Evolutionary conservation across 2,113 vertebrate genomes (phyloP), one percentile per base, ranked within the genome.

Genomic region (Phalacrocorax carbo): DNA sequence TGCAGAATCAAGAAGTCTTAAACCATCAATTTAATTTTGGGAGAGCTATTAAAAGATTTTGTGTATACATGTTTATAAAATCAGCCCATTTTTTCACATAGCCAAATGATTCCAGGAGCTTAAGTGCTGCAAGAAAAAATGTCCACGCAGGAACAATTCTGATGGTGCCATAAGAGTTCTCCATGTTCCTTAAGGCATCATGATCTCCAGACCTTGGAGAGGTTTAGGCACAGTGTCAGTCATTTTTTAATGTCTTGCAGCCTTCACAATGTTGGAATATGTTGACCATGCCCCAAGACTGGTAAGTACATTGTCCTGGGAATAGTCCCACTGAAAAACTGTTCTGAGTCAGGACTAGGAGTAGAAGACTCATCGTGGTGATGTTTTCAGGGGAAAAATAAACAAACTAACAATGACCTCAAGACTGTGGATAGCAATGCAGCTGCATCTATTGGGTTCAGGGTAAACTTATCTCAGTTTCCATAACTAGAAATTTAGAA

Each of bases 271-370:
- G 14, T 70, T 70, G 38, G 36, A 69, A 32, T 44, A 52, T 7
- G 16, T 14, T 44, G 32, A 46, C 55, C 32, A 27, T 1, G 4
- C 19, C 16, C 12, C 0, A 0, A 51, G 54, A 54, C 27, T 38
- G 46, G 10, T 54, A 27, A 30, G 5, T 3, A 6, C 15, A 4
- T 54, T 46, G 54, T 54, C 46, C 44, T 61, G 57, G 40, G 15
- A 69, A 34, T 14, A 48, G 10, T 64, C 27, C 17, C 21, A 23
- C 18, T 72, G 44, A 36, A 65, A 49, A 71, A 22, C 13, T 58
- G 16, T n/a, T 57, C 68, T 73, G 58, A 25, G 57, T 42, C 51
- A 82, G 51, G 17, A 57, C 13, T 18, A 22, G 38, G 20, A 38
- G 46, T 55, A 13, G 49, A 77, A 42, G 49, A 64, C 30, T n/a